phyloP scores from a whole-genome alignment of 2,113 vertebrate genomes.

The Poeciliopsis occidentalis region DNA sequence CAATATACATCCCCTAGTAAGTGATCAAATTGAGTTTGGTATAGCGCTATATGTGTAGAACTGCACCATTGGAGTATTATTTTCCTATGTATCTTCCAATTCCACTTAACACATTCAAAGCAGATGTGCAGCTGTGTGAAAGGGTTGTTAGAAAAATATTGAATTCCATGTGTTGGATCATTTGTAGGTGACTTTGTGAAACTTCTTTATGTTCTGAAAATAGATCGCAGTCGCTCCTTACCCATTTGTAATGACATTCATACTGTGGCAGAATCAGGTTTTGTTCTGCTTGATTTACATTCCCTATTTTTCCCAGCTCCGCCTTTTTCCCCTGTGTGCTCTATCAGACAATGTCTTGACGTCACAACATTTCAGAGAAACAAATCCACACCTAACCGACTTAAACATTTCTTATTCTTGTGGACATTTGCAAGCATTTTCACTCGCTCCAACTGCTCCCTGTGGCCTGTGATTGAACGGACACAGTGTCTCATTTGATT shows the following conservation, averaged over 20 bases:
- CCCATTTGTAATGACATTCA: constrained; percentile 9
- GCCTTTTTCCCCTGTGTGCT: constrained; percentile 18
- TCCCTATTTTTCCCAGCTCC: constrained; percentile 17
- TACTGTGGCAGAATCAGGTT: constrained; percentile 7
- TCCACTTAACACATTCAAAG: not conserved
- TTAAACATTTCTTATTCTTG: constrained; percentile 15
- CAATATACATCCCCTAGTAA: too few species aligned
- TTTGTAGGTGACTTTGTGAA: constrained; percentile 1
- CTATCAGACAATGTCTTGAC: constrained; percentile 39
- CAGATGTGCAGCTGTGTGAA: not conserved
- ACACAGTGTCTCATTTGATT: constrained; percentile 68
- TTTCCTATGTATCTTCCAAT: too few species aligned
- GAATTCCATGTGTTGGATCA: not conserved
- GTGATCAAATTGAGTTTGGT: too few species aligned
- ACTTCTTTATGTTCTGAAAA: not conserved
- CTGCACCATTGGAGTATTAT: too few species aligned
- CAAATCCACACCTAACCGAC: constrained; percentile 24
- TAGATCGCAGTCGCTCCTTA: not conserved
- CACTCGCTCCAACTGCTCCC: constrained; percentile 59
- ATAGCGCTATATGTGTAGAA: too few species aligned
- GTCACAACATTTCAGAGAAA: constrained; percentile 27
- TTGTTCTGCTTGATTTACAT: constrained; percentile 25
- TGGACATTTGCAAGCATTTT: constrained; percentile 36
- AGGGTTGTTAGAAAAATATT: not conserved
- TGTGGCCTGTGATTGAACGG: constrained; percentile 59